Percentiles rank a stretch among this genome's conserved stretches.
Evolutionary conservation across 2,888 invertebrate species (phyloP).

Genomic region (Lymantria dispar): DNA sequence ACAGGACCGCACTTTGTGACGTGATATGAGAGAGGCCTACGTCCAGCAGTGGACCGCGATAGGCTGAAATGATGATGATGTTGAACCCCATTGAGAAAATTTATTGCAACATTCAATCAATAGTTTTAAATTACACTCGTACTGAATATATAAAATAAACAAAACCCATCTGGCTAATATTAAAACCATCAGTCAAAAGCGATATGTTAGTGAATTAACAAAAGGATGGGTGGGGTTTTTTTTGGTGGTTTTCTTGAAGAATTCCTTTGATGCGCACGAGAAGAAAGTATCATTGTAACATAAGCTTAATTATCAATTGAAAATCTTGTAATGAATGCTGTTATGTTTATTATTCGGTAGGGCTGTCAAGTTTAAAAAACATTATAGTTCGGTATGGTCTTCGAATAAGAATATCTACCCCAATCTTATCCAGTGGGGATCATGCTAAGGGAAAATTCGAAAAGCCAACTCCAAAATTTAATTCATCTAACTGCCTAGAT

Average conservation of each 20-base stretch:
- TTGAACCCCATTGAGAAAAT: neutral
- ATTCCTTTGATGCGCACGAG: slow-evolving; percentile 49
- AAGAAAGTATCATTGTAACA: slow-evolving; percentile 66
- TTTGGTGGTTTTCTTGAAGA: slow-evolving; percentile 31
- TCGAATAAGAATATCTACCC: too few species aligned
- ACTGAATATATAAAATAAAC: neutral
- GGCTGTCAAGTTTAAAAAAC: slow-evolving; percentile 12
- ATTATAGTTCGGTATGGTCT: too few species aligned
- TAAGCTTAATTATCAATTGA: slow-evolving; percentile 79
- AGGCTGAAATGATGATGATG: too few species aligned
- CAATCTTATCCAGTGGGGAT: too few species aligned
- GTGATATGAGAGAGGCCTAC: too few species aligned
- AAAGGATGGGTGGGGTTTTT: slow-evolving; percentile 10
- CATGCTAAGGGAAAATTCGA: too few species aligned
- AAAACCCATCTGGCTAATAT: slow-evolving; percentile 9
- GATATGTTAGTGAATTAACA: slow-evolving; percentile 15
- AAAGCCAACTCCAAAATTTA: too few species aligned
- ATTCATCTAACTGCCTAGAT: too few species aligned
- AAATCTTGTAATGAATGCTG: slow-evolving; percentile 68
- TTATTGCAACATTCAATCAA: neutral
- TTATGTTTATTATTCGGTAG: slow-evolving; percentile 10
- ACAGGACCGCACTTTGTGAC: too few species aligned
- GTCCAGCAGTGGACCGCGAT: too few species aligned
- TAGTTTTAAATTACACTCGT: neutral
- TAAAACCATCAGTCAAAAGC: slow-evolving; percentile 8